Conservation (phyloP, 2,888 invertebrate species). For the Pyrgus malvae region DNA sequence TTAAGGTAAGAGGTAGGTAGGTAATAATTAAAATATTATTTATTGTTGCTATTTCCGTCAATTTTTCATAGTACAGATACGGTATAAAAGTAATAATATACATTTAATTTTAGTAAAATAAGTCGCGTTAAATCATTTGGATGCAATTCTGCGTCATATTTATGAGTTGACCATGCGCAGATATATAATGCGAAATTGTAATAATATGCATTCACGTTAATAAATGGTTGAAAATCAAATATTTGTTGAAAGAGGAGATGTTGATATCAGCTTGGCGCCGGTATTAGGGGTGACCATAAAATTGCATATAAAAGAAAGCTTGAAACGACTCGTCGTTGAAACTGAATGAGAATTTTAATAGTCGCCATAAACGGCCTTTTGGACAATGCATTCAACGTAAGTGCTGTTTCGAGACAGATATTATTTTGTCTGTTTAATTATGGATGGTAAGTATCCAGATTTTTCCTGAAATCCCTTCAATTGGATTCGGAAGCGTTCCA, state of each 20-base stretch:
- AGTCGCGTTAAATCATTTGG: too few species aligned
- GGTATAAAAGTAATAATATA: too few species aligned
- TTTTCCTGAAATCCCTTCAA: too few species aligned
- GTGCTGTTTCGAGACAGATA: not conserved
- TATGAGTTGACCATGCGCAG: too few species aligned
- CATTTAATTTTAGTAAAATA: too few species aligned
- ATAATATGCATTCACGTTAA: conserved; percentile 6
- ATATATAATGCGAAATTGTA: not conserved
- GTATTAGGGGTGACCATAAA: conserved; percentile 5
- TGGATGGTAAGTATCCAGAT: too few species aligned
- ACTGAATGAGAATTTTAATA: conserved; percentile 15
- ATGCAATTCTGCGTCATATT: too few species aligned
- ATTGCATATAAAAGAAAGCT: conserved; percentile 19
- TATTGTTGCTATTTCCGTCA: too few species aligned
- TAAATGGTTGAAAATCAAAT: conserved; percentile 5
- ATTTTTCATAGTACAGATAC: too few species aligned
- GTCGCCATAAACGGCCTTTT: conserved; percentile 1
- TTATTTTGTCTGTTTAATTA: not conserved
- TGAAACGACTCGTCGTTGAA: conserved; percentile 14
- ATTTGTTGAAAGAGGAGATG: not conserved
- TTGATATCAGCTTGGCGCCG: conserved; percentile 9
- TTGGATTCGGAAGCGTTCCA: too few species aligned
- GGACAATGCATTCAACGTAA: conserved; percentile 3
- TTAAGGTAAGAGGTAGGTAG: too few species aligned
- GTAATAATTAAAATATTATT: too few species aligned